These are phyloP conservation scores for Coreius guichenoti DNA, from an alignment of 2,797 vertebrate genomes.

Conservation along the genomic window DNA sequence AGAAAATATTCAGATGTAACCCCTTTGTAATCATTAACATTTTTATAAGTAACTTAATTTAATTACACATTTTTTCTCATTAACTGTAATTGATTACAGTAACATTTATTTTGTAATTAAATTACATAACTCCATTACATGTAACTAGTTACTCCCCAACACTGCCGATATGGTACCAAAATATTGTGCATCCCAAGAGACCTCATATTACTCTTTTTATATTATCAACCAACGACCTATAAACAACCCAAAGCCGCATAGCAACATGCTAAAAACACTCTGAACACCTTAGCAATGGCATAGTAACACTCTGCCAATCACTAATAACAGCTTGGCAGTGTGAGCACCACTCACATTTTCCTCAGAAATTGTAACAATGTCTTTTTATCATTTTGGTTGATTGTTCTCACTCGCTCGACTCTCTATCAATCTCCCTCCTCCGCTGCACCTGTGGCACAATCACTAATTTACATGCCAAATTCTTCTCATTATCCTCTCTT, in stretches of 20 bases:
- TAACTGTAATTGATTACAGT: no score
- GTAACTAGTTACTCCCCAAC: no score
- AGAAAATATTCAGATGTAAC: no score
- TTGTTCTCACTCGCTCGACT: not conserved
- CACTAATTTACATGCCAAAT: not conserved
- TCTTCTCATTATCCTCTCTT: constrained; percentile 10
- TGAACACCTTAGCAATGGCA: not conserved
- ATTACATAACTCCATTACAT: no score
- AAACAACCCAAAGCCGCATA: not conserved
- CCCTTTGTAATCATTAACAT: no score
- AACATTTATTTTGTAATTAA: no score
- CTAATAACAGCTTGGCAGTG: no score
- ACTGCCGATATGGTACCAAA: not conserved
- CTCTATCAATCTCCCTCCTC: constrained; percentile 6
- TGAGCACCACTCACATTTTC: not conserved
- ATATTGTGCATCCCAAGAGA: not conserved
- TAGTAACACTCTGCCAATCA: not conserved
- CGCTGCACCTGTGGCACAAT: constrained; percentile 6
- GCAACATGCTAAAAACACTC: not conserved
- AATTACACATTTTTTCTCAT: no score
- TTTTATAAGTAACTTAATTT: no score
- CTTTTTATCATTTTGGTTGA: not conserved
- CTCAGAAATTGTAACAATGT: not conserved
- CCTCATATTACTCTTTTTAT: not conserved
- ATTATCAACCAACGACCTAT: not conserved